These are phyloP conservation scores for Ooceraea biroi DNA, from an alignment of 1,140 invertebrate genomes.

Conservation along the genomic window DNA sequence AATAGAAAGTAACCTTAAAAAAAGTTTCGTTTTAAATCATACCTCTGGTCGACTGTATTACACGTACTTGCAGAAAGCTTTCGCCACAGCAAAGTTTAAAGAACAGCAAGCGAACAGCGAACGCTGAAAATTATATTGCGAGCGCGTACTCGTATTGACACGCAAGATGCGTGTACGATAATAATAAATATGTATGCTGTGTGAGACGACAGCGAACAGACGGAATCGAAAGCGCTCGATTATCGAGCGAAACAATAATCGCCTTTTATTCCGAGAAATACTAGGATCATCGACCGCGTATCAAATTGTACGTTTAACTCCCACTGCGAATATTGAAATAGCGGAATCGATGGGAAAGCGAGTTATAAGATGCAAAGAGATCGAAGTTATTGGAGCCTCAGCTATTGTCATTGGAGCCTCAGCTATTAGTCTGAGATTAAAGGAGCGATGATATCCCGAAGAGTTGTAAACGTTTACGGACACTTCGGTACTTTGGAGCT, in stretches of 20 bases:
- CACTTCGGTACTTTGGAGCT: not conserved
- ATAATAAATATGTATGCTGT: not conserved
- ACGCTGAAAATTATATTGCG: constrained; percentile 3
- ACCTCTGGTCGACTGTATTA: not conserved
- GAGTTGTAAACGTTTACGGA: constrained; percentile 3
- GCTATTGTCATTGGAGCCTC: constrained; percentile 7
- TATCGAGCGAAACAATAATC: constrained; percentile 35
- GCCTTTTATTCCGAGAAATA: constrained; percentile 7
- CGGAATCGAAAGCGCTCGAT: constrained; percentile 33
- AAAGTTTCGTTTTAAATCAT: too few relatives aligned
- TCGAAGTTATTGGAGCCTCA: constrained; percentile 29
- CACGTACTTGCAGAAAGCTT: not conserved
- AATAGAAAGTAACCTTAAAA: too few relatives aligned
- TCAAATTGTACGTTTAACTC: not conserved
- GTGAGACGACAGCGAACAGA: not conserved
- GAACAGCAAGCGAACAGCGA: not conserved
- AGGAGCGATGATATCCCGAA: not conserved
- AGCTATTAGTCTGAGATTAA: not conserved
- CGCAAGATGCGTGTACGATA: not conserved
- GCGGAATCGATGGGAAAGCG: constrained; percentile 1
- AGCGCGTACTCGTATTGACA: not conserved
- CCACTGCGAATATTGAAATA: constrained; percentile 37
- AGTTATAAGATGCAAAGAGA: not conserved
- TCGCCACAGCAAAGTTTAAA: not conserved
- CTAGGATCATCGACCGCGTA: constrained; percentile 11